Conservation (phyloP, 2,113 vertebrate genomes). For the Daphoenositta chrysoptera region DNA sequence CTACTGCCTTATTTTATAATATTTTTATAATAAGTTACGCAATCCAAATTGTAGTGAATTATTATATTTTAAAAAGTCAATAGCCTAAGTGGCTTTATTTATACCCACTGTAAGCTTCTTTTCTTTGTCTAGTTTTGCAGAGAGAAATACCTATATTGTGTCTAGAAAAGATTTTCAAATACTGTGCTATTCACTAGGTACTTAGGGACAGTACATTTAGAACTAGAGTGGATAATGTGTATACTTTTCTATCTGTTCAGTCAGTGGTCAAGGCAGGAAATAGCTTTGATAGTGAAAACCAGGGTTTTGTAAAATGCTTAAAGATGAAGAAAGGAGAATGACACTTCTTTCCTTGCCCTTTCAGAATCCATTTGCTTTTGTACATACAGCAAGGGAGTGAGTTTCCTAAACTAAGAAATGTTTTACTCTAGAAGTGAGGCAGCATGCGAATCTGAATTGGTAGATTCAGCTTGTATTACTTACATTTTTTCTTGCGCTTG, state of each 20-base stretch:
- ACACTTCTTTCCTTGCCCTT: neutral
- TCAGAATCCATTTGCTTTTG: neutral
- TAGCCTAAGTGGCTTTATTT: slow-evolving; percentile 21
- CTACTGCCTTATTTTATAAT: neutral
- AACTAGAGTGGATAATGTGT: neutral
- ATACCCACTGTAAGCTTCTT: neutral
- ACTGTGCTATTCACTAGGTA: neutral
- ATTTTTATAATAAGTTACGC: neutral
- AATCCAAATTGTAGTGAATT: neutral
- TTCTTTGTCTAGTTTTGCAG: neutral
- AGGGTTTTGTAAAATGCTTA: neutral
- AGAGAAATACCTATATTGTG: neutral
- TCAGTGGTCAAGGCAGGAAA: neutral
- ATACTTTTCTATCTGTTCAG: neutral
- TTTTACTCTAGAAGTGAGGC: neutral
- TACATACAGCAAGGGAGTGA: neutral
- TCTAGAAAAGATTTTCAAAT: neutral
- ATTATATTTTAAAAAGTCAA: neutral
- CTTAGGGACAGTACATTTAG: neutral
- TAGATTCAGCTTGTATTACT: neutral
- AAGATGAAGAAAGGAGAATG: neutral
- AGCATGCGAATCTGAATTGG: neutral
- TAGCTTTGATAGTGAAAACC: neutral
- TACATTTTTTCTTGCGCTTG: neutral
- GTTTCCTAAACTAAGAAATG: neutral